phyloP scores from a whole-genome alignment of 92 coral and sea anemone genomes.

The Galaxea fascicularis region DNA sequence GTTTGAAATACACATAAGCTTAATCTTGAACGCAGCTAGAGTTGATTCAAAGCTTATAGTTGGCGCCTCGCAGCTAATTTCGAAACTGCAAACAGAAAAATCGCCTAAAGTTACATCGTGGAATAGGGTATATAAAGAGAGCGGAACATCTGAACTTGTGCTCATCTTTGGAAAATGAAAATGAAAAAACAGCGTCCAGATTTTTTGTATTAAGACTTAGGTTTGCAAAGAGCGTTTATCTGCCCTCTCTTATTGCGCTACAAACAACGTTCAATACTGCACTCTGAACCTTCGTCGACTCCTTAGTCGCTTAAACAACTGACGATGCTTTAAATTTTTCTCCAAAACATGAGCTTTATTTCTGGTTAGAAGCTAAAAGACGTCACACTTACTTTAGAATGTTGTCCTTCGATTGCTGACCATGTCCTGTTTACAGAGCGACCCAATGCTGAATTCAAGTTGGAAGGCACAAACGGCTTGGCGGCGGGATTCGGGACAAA shows the following conservation, averaged over 20 bases:
- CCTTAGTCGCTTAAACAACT: constrained; percentile 18
- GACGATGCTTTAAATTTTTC: constrained; percentile 7
- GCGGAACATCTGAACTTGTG: background rate
- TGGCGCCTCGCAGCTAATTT: background rate
- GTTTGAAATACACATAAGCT: background rate
- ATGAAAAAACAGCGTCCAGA: background rate
- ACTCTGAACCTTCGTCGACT: constrained; percentile 3
- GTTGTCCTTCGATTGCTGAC: constrained; percentile 69
- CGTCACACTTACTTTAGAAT: constrained; percentile 44
- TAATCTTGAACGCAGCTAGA: constrained; percentile 27
- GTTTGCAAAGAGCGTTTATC: background rate
- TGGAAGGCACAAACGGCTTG: constrained; percentile 98
- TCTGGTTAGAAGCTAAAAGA: background rate
- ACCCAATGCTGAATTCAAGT: constrained; percentile 88
- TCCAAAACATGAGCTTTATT: background rate
- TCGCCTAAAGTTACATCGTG: background rate
- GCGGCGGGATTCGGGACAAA: constrained; percentile 99
- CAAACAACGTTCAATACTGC: constrained; percentile 12
- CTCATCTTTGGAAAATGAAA: background rate
- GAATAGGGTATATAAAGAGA: background rate
- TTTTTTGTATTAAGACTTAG: background rate
- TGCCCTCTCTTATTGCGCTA: constrained; percentile 10
- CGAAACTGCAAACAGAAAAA: constrained; percentile 9
- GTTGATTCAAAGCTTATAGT: constrained; percentile 8
- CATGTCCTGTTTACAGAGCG: constrained; percentile 87